Evolutionary conservation across 2,797 vertebrate genomes (phyloP), one percentile per base, ranked within the genome.

Genomic region (Danio jaintianensis): DNA sequence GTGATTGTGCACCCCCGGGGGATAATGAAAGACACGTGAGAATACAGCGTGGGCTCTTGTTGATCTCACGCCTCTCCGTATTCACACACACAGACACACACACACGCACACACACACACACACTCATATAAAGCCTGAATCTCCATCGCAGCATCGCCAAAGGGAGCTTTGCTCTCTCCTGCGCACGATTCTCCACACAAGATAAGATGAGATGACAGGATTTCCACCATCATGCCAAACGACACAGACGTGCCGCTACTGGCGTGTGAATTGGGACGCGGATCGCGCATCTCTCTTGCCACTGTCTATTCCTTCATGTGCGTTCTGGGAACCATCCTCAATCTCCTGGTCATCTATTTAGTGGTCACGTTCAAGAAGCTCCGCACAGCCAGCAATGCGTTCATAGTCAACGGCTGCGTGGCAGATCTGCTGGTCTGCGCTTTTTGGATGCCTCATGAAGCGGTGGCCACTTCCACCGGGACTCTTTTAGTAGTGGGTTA

Each of bases 391-490:
- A 96, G 95, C 85, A 96, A 96, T 69, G 94, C 95, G 53, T 96
- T 96, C 89, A 96, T 96, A 0, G 95, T 95, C 56, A 96, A 96
- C 50, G 95, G 95, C 59, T 96, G 95, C 0, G 90, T 93, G 0
- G 95, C 95, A 0, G 95, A 96, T 88, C 90, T 96, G 18, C 90
- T 95, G 38, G 93, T 96, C 70, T 96, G 95, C 5, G 94, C 94
- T n/a, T 92, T 95, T 80, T 96, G 95, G 95, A 96, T 96, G 95
- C 95, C 95, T 29, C 95, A 95, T 85, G 95, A 96, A 88, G 94
- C 92, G 1, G 93, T 93, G 82, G 87, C 94, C 55, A 88, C 95
- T 82, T 92, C 93, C 4, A 85, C 86, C 0, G 88, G 89, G 79
- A 67, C 86, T 0, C 71, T 84, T 6, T 84, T 89, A 63, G 82